phyloP scores from a whole-genome alignment of 1,140 invertebrate genomes.

The Bombus superbus region DNA sequence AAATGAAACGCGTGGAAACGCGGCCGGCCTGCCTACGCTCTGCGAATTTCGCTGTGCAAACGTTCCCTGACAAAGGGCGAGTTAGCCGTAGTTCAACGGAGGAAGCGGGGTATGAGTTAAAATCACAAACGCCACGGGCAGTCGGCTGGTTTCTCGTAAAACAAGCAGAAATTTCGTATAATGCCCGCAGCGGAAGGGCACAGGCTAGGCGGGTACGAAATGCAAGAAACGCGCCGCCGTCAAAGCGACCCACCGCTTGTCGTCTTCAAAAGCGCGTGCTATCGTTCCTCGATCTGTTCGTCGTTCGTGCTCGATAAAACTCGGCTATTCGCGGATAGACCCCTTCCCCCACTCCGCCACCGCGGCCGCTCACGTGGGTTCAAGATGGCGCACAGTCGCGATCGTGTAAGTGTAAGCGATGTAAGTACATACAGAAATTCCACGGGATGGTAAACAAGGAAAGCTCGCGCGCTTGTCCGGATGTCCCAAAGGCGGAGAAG shows the following conservation, averaged over 20 bases:
- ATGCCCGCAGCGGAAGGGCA: conserved; percentile 29
- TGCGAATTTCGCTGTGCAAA: conserved; percentile 47
- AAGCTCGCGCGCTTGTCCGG: conserved; percentile 5
- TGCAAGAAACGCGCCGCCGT: conserved; percentile 39
- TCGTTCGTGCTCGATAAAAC: conserved; percentile 20
- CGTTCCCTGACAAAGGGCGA: conserved; percentile 43
- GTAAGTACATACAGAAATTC: conserved; percentile 11
- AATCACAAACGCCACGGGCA: conserved; percentile 54
- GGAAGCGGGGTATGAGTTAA: conserved; percentile 1
- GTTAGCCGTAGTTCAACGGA: conserved; percentile 24
- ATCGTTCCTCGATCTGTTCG: conserved; percentile 28
- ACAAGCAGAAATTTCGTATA: conserved; percentile 51
- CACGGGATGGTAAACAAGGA: conserved; percentile 13
- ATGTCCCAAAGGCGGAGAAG: conserved; percentile 57
- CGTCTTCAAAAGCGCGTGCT: conserved; percentile 11
- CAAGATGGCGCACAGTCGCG: neutral
- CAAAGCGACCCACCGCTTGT: conserved; percentile 29
- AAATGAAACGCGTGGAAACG: conserved; percentile 4
- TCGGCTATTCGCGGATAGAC: neutral
- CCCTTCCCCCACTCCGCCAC: neutral
- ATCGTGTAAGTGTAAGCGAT: neutral
- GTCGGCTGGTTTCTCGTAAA: conserved; percentile 50
- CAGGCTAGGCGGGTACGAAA: neutral
- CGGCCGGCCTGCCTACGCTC: neutral
- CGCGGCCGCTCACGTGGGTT: neutral